Evolutionary conservation across 2,888 invertebrate genomes (phyloP), one percentile per base, ranked within the genome.

Genomic region (Agrochola circellaris): DNA sequence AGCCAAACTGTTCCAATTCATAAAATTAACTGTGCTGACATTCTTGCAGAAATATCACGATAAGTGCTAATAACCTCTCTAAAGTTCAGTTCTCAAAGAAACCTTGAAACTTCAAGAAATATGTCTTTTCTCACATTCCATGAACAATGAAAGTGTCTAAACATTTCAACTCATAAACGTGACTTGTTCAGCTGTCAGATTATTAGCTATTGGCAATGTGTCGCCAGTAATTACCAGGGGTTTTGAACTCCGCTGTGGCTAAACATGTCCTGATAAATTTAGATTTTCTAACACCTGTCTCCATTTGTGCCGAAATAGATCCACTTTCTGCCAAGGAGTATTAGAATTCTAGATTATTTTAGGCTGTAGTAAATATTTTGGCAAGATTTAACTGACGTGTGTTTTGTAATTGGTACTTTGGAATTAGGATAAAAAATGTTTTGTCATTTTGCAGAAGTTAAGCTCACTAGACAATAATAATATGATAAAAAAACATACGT

Each of bases 271-370:
- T 30, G 51, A n/a, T 89, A 88, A 82, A 90, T 89, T 89, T 90
- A 91, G 91, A 89, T 34, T 54, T 72, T 62, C 71, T 81, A 80
- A 85, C 92, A 92, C 91, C 92, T 92, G 91, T 86, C 86, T 75
- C 80, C 75, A 51, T 75, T 34, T 20, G 74, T 76, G 75, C 82
- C 65, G 75, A 87, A 88, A 82, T 88, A 86, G 82, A 86, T 85
- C 48, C 56, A 45, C 70, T 74, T 86, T 74, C 82, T 82, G 82
- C 76, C 79, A 84, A 82, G 75, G 42, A 73, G 72, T 51, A 9
- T 66, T 72, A 23, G 75, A 86, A 73, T 84, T 78, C 73, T 73
- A 73, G 26, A 61, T 34, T 64, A 73, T 85, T 85, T 85, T 82
- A 62, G 38, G 64, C 30, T 65, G 11, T 81, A 74, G 45, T 81